Evolutionary conservation across 2,113 vertebrate genomes (phyloP), one percentile per base, ranked within the genome.

Genomic region (Anas platyrhynchos): DNA sequence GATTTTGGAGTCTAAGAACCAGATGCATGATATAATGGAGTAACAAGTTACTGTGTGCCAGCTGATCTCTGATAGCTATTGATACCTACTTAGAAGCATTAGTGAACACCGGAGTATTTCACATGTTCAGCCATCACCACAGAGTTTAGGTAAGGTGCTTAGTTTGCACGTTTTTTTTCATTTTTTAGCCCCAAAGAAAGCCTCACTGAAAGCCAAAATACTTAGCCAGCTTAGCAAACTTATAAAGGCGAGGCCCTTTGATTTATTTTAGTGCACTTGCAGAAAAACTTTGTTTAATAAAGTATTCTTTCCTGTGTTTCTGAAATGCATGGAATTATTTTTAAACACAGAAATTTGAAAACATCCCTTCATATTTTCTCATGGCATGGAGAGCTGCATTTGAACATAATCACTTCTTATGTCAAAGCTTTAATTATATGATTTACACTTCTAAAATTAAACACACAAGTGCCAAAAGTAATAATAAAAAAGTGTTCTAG

Each of bases 371-470:
- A 0, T 83, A 46, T 88, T 94, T 94, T 84, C 81, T 87, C 61
- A 10, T 31, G 32, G 36, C 71, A 54, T 10, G 48, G 59, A 91
- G 72, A 82, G 72, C 78, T 81, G 44, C 62, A 44, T 89, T 96
- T 52, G 54, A 91, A 81, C 83, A 50, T 89, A 97, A 97, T 95
- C 76, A 74, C 89, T 88, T 89, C 82, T 86, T 79, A 58, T 91
- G 75, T 88, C 72, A 88, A 59, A 88, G 83, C 88, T 96, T 96
- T 89, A 97, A 91, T 95, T 94, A 89, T 55, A 50, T 77, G 94
- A 95, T 96, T 94, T 96, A 82, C 75, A 48, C 72, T 89, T 94
- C 94, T 94, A 95, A 96, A 96, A 95, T 95, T 84, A 96, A 96
- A 93, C 65, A 77, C 41, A 61, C 66, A 87, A 94, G 62, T 74